Conservation (phyloP, 1,140 invertebrate species). For the Chlorops oryzae region DNA sequence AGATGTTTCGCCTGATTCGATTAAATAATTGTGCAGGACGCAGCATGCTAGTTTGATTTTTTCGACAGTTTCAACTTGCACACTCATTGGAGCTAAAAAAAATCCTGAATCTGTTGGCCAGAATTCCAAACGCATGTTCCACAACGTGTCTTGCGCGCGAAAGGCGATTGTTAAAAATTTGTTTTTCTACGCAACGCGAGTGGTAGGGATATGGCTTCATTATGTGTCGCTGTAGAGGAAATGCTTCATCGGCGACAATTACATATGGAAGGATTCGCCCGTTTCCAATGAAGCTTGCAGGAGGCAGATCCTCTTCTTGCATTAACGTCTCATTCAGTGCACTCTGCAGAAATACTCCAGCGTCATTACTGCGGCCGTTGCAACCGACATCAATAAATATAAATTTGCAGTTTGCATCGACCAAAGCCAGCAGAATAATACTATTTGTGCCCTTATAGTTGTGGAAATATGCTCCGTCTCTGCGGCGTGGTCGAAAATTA, state of each 20-base stretch:
- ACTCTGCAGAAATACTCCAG: slow-evolving; percentile 35
- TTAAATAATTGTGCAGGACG: too few species aligned
- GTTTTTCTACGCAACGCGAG: too few species aligned
- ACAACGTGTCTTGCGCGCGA: too few species aligned
- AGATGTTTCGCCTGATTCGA: too few species aligned
- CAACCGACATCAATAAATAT: slow-evolving; percentile 45
- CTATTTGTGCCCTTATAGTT: slow-evolving; percentile 49
- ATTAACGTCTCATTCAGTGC: slow-evolving; percentile 45
- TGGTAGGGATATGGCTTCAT: slow-evolving; percentile 46
- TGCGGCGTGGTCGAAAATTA: slow-evolving; percentile 19
- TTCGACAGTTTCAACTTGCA: too few species aligned
- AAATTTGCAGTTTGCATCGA: slow-evolving; percentile 48
- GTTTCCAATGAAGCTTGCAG: slow-evolving; percentile 43
- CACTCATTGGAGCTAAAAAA: too few species aligned
- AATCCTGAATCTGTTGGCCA: too few species aligned
- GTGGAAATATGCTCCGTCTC: slow-evolving; percentile 41
- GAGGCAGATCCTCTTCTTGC: background rate
- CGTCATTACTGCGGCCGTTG: slow-evolving; percentile 45
- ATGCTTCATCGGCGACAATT: slow-evolving; percentile 51
- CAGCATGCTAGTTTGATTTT: too few species aligned
- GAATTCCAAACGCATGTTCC: too few species aligned
- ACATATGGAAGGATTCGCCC: slow-evolving; percentile 52
- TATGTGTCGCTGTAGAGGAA: slow-evolving; percentile 43
- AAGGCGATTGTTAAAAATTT: too few species aligned
- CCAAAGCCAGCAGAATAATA: slow-evolving; percentile 48